Evolutionary conservation across 2,888 invertebrate genomes (phyloP), one percentile per base, ranked within the genome.

Genomic region (Epirrita christyi): DNA sequence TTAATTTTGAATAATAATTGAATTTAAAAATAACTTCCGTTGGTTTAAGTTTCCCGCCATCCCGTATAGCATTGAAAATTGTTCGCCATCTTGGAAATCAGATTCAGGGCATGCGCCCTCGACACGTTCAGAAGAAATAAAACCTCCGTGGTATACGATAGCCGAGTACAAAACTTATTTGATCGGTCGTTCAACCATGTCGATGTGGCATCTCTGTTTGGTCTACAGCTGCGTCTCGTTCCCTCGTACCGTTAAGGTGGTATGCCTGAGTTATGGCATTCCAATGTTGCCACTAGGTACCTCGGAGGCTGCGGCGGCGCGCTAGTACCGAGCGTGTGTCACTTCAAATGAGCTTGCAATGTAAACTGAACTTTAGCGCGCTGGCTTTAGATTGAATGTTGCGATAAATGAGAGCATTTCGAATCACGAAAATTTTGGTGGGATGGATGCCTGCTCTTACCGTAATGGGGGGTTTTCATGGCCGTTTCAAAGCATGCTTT

Each of bases 111-210:
- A 78, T 76, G 79, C 79, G 83, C 80, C 80, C 78, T 80, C 82
- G 80, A 81, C 83, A 83, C 83, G 83, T 81, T 81, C 84, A 86
- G 85, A 85, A 83, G 85, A 87, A 86, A 86, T 86, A 85, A 84
- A 88, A 86, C 85, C 85, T 85, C 85, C 86, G 83, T 85, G 81
- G 85, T 83, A 84, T 85, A 88, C 85, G 84, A 85, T 78, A 79
- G 84, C 81, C 73, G 80, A 81, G 86, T 84, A 88, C 88, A 85
- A 88, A 85, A 89, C 90, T 90, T 89, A 90, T 91, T 90, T 91
- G 91, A 91, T 89, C 89, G 91, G 91, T 90, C 91, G 89, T 91
- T 91, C 90, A 91, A 91, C 91, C 90, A 86, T 86, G 85, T 83
- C 86, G 83, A 70, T 73, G 67, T 66, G 70, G 67, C 70, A 60